Evolutionary conservation across 2,113 vertebrate genomes (phyloP).

Genomic region (Micronycteris hirsuta): DNA sequence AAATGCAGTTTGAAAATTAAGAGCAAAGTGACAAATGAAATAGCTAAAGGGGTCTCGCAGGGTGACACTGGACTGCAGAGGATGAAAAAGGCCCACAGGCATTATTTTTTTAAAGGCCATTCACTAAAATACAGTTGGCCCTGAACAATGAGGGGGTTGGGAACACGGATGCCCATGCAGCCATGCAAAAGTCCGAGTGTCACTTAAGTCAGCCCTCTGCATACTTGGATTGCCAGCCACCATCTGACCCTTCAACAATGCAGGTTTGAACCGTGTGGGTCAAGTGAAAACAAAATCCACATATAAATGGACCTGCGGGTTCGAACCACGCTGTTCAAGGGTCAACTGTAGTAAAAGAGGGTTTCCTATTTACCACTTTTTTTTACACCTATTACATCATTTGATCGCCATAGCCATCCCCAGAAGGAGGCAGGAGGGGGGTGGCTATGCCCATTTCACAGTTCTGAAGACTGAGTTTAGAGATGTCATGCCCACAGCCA

Average conservation of each 20-base stretch:
- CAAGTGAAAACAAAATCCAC: not conserved
- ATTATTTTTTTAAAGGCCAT: not conserved
- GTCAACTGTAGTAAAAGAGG: not conserved
- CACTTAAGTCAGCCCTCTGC: not conserved
- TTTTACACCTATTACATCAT: not conserved
- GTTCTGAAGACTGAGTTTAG: not conserved
- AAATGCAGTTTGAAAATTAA: slow-evolving; percentile 29
- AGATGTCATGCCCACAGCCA: not conserved
- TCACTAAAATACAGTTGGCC: not conserved
- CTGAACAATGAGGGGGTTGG: not conserved
- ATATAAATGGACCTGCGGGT: too few species aligned
- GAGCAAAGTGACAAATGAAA: not conserved
- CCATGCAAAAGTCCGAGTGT: not conserved
- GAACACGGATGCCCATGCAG: not conserved
- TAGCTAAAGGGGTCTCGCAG: not conserved
- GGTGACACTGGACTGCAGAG: not conserved
- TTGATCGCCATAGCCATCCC: not conserved
- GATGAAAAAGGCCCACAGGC: not conserved
- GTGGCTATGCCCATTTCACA: not conserved
- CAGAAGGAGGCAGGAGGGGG: not conserved
- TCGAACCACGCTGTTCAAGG: not conserved
- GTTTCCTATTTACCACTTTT: not conserved
- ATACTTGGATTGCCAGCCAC: not conserved
- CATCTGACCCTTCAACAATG: not conserved
- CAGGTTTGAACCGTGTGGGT: not conserved